Conservation (phyloP, 2,113 vertebrate genomes). For the Coturnix japonica region DNA sequence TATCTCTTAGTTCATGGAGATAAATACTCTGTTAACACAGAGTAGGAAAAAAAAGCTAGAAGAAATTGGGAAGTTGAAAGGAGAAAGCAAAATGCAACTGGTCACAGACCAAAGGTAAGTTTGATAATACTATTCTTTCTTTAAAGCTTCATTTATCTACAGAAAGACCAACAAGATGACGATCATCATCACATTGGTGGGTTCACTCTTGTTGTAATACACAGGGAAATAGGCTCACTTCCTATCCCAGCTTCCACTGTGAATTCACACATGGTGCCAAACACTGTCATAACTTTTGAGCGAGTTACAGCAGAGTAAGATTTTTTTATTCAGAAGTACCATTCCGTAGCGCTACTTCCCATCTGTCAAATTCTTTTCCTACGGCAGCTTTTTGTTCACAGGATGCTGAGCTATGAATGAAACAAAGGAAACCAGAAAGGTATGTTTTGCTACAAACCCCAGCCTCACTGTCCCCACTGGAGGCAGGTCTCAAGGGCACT, state of each 20-base stretch:
- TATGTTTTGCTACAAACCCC: not conserved
- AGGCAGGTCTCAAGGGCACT: not conserved
- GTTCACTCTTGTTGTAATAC: not conserved
- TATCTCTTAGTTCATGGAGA: not conserved
- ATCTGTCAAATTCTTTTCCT: not conserved
- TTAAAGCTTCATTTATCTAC: not conserved
- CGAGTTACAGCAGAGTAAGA: not conserved
- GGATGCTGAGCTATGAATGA: not conserved
- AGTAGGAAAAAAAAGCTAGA: not conserved
- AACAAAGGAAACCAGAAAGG: not conserved
- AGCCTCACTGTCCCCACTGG: not conserved
- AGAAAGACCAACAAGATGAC: not conserved
- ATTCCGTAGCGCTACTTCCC: not conserved
- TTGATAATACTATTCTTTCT: not conserved
- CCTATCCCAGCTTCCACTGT: not conserved
- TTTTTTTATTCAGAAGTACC: not conserved
- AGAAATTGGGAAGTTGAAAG: not conserved
- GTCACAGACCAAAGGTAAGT: not conserved
- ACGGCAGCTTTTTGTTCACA: not conserved
- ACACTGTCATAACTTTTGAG: not conserved
- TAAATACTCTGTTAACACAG: not conserved
- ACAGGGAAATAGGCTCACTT: not conserved
- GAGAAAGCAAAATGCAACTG: not conserved
- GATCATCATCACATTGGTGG: not conserved
- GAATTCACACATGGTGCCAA: not conserved